Evolutionary conservation across 2,797 vertebrate genomes (phyloP).

Genomic region (Bucorvus abyssinicus): DNA sequence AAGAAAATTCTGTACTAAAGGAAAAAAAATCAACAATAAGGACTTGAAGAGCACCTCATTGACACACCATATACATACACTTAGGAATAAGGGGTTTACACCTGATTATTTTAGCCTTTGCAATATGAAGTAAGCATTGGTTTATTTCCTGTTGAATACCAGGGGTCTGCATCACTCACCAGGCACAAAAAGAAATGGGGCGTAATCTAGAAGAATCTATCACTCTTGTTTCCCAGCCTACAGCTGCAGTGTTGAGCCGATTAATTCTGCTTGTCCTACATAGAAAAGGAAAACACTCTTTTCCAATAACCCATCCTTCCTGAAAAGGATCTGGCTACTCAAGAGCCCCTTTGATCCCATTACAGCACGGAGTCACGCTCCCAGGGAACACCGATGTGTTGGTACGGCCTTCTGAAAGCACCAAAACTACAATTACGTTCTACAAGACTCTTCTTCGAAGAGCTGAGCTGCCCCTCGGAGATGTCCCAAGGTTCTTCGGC

Average conservation of each 20-base stretch:
- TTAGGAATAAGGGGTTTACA: neutral
- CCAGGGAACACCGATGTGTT: neutral
- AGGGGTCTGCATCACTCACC: neutral
- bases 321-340: neutral
- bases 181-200: neutral
- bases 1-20: neutral
- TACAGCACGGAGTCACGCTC: neutral
- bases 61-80: neutral
- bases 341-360: neutral
- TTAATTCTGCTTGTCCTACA: neutral
- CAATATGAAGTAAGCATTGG: neutral
- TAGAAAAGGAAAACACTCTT: neutral
- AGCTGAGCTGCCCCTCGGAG: neutral
- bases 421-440: neutral
- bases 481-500: neutral
- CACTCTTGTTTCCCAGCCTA: neutral
- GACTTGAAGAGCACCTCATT: neutral
- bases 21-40: neutral
- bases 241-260: neutral
- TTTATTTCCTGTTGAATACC: neutral
- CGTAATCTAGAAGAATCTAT: neutral
- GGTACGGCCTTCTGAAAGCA: conserved; percentile 11
- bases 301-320: neutral
- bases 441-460: neutral
- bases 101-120: neutral